Base-by-base conservation (phyloP, 92 coral and sea anemone genomes). In the Siderastrea radians region DNA sequence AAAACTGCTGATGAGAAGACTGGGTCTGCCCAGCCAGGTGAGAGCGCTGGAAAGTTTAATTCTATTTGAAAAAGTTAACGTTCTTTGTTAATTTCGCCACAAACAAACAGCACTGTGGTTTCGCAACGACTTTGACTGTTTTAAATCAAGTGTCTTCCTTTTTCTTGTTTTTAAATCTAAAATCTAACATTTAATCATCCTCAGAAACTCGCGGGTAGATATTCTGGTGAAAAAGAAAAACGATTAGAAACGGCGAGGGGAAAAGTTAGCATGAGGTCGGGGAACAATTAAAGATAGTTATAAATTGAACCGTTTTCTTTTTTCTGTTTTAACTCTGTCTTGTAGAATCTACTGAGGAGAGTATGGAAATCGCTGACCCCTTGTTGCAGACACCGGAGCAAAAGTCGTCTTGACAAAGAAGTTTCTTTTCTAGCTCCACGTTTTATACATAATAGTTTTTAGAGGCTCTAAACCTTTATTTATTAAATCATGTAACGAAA, bases 1-100 rank as follows among this genome's bases (percentile, higher is more conserved):
- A 84, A 73, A 14, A 50, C 80, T 26, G 73, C 43, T 10, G 63
- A 63, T n/a, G 78, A 58, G 44, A 84, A 74, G 44, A 61, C 61
- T 3, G 72, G 70, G 17, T 3, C 73, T 3, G 73, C 54, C 46
- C 15, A 63, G 12, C 53, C 19, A 6, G 87, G 81, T 72, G 59
- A 72, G 63, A n/a, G 14, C 15, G 2, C 10, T 50, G n/a, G 43
- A 3, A 2, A 47, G 14, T 48, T 47, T 53, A 47, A 3, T 52
- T 16, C 6, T 7, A 5, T 6, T 52, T 49, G 44, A 26, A 26
- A 26, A 26, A 26, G 38, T 26, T 26, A 26, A 26, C 38, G 38
- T 26, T 26, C 38, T 26, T 26, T 26, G 38, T 26, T 26, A 26
- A 26, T 26, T 26, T 26, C 38, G 38, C 38, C 38, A 26, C 38